Evolutionary conservation across 1,140 invertebrate species (phyloP).

Genomic region (Drosophila novamexicana): DNA sequence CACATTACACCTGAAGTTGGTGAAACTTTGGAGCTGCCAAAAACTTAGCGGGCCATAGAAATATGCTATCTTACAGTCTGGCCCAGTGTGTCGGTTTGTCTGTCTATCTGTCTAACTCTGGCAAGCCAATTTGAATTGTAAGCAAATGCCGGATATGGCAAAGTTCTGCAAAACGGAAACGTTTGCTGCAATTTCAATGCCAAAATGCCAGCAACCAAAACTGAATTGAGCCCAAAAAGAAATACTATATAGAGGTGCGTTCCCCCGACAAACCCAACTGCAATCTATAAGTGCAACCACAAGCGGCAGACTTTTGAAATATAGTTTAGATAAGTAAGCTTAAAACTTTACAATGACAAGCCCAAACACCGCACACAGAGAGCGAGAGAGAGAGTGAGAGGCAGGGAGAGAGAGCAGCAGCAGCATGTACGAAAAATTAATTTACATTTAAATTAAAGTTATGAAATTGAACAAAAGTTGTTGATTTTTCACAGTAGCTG

Average conservation of each 20-base stretch:
- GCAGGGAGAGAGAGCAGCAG: neutral
- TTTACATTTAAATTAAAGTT: constrained; percentile 65
- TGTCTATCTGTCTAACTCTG: neutral
- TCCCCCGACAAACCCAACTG: constrained; percentile 21
- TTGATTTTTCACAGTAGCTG: constrained; percentile 18
- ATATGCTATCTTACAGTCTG: constrained; percentile 32
- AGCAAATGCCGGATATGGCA: constrained; percentile 68
- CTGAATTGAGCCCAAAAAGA: too few species aligned
- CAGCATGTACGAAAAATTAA: constrained; percentile 45
- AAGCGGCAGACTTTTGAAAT: constrained; percentile 29
- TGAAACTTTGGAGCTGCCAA: constrained; percentile 41
- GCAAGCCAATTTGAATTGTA: constrained; percentile 61
- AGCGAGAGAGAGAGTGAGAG: too few species aligned
- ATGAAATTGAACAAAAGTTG: constrained; percentile 44
- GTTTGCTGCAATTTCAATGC: constrained; percentile 62
- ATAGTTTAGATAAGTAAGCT: constrained; percentile 55
- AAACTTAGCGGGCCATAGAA: constrained; percentile 29
- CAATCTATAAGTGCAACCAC: constrained; percentile 49
- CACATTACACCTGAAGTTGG: constrained; percentile 67
- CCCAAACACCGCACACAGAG: neutral
- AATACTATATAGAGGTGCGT: neutral
- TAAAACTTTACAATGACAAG: constrained; percentile 39
- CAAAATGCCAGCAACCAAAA: constrained; percentile 35
- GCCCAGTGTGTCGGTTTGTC: neutral
- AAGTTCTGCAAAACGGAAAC: constrained; percentile 65